A percentile compares a stretch with the other conserved stretches of the same genome.
Evolutionary conservation across 2,113 vertebrate species (phyloP).

Genomic region (Sardina pilchardus): DNA sequence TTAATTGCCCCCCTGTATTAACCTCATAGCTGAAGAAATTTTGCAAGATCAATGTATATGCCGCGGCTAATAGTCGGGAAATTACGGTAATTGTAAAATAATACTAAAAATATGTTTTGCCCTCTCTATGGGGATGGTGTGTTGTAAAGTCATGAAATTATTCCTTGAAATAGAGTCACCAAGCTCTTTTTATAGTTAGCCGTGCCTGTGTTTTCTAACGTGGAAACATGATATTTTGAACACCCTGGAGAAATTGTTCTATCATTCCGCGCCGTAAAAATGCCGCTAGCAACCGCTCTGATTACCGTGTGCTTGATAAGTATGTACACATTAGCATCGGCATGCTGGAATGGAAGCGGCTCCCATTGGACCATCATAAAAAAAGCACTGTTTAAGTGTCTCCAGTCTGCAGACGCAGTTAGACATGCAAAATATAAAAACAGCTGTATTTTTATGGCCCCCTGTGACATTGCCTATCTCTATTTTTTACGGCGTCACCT

Average conservation of each 20-base stretch:
- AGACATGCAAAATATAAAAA: conserved; percentile 40
- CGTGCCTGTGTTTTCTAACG: neutral
- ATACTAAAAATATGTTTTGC: neutral
- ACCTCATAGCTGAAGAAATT: too few relatives aligned
- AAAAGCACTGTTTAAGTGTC: conserved; percentile 29
- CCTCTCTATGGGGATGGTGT: neutral
- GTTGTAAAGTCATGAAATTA: neutral
- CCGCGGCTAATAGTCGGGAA: too few relatives aligned
- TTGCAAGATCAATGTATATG: too few relatives aligned
- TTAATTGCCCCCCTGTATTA: too few relatives aligned
- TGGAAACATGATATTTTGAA: neutral
- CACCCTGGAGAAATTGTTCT: neutral
- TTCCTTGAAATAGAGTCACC: neutral
- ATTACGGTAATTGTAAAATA: too few relatives aligned
- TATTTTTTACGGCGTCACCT: conserved; percentile 51
- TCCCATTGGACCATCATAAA: conserved; percentile 42
- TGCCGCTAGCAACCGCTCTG: neutral
- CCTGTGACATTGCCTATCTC: conserved; percentile 44
- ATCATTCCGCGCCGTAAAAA: neutral
- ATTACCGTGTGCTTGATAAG: neutral
- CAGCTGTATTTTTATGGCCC: conserved; percentile 34
- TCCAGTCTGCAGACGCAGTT: conserved; percentile 35
- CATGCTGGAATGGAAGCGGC: conserved; percentile 10
- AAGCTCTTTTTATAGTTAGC: neutral
- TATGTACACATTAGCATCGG: conserved; percentile 35